A percentile compares a stretch with the other conserved stretches of the same genome.
These are phyloP conservation scores for Pentalonia nigronervosa DNA, from an alignment of 1,140 invertebrate genomes.

Conservation along the genomic window DNA sequence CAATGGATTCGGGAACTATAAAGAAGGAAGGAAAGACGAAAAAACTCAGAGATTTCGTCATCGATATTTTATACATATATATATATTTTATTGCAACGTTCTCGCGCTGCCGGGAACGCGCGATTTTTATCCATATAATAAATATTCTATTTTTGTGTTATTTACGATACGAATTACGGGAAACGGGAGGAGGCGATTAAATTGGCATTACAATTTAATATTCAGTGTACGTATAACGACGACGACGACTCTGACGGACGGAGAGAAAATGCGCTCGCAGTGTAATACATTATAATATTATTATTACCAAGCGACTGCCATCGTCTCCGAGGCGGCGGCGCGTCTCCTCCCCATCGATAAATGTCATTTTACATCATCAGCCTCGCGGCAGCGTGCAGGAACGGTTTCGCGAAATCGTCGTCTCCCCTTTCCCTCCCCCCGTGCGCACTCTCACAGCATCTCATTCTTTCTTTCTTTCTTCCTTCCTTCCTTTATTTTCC, in stretches of 20 bases:
- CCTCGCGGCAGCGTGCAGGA: background rate
- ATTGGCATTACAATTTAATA: slow-evolving; percentile 40
- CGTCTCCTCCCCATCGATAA: slow-evolving; percentile 43
- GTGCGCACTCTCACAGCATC: background rate
- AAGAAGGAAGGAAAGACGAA: background rate
- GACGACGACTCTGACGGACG: background rate
- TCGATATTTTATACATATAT: background rate
- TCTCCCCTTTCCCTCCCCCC: background rate
- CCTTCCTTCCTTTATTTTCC: background rate
- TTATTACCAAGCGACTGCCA: background rate
- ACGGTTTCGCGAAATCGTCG: slow-evolving; percentile 38
- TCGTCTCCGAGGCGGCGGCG: background rate
- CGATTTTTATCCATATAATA: background rate
- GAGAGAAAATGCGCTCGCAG: background rate
- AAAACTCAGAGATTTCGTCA: background rate
- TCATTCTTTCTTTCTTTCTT: background rate
- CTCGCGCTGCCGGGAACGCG: background rate
- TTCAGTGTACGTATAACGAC: background rate
- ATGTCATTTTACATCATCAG: slow-evolving; percentile 45
- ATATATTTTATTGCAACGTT: background rate
- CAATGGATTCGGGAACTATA: background rate
- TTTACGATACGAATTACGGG: background rate
- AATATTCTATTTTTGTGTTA: background rate
- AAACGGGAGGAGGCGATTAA: background rate
- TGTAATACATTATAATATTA: slow-evolving; percentile 43